Evolutionary conservation across 2,797 vertebrate species (phyloP).

Genomic region (Lagocephalus sceleratus): DNA sequence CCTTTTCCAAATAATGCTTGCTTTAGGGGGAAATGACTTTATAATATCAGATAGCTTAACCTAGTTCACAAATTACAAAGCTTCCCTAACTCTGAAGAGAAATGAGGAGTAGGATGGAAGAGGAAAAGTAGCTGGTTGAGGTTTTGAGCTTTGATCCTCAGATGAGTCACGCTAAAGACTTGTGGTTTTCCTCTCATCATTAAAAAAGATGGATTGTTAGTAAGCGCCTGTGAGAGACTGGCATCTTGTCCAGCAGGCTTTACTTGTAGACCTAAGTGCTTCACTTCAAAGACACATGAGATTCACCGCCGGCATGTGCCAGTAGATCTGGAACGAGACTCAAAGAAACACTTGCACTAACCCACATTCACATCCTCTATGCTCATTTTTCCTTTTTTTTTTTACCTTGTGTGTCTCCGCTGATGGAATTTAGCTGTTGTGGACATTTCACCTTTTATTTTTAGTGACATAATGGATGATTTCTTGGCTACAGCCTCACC

Average conservation of each 20-base stretch:
- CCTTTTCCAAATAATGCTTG: not conserved
- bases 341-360: constrained; percentile 28
- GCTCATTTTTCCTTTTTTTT: constrained; percentile 12
- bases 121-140: constrained; percentile 20
- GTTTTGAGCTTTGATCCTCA: constrained; percentile 56
- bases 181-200: constrained; percentile 60
- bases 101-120: constrained; percentile 26
- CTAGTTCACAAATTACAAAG: constrained; percentile 38
- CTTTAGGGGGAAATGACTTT: constrained; percentile 20
- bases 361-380: constrained; percentile 28
- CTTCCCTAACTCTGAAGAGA: constrained; percentile 25
- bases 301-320: constrained; percentile 33
- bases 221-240: constrained; percentile 56
- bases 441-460: constrained; percentile 3
- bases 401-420: constrained; percentile 9
- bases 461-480: not conserved
- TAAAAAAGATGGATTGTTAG: constrained; percentile 58
- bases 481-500: no score
- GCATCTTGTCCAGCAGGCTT: constrained; percentile 60
- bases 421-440: not conserved
- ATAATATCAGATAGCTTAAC: constrained; percentile 31
- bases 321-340: constrained; percentile 45
- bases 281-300: constrained; percentile 61
- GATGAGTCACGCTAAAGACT: constrained; percentile 57
- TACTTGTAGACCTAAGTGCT: constrained; percentile 47